Conservation (phyloP, 2,113 vertebrate species). For the Heptranchias perlo region DNA sequence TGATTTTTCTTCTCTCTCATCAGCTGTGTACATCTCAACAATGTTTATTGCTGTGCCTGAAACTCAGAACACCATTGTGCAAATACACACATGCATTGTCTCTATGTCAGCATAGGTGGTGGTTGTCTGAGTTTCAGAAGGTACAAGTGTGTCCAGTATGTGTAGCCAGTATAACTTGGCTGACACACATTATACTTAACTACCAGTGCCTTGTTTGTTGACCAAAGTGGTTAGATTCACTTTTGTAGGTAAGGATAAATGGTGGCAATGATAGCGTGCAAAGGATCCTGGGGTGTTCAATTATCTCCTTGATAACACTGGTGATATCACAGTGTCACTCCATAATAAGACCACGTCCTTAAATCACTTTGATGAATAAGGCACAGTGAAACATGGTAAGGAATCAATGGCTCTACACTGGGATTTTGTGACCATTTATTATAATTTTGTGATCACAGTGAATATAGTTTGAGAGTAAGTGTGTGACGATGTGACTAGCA, state of each 20-base stretch:
- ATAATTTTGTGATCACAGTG: not conserved
- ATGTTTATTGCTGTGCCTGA: not conserved
- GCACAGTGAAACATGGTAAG: not conserved
- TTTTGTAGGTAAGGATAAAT: not conserved
- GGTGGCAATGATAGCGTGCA: not conserved
- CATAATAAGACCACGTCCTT: not conserved
- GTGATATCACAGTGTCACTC: not conserved
- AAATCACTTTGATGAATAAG: not conserved
- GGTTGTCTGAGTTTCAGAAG: not conserved
- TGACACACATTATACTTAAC: not conserved
- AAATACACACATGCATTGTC: not conserved
- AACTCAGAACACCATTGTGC: not conserved
- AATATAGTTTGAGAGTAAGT: not conserved
- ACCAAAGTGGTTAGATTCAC: not conserved
- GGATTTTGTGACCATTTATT: not conserved
- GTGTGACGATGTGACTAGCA: not conserved
- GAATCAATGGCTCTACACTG: not conserved
- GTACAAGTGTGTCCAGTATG: not conserved
- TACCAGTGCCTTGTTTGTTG: not conserved
- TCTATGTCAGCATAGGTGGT: not conserved
- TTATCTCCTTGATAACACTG: not conserved
- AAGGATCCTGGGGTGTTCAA: not conserved
- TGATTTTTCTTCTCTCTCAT: not conserved
- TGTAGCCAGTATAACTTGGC: not conserved
- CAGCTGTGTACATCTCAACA: not conserved